phyloP scores from a whole-genome alignment of 1,140 invertebrate species.

The Calycopis cecrops region DNA sequence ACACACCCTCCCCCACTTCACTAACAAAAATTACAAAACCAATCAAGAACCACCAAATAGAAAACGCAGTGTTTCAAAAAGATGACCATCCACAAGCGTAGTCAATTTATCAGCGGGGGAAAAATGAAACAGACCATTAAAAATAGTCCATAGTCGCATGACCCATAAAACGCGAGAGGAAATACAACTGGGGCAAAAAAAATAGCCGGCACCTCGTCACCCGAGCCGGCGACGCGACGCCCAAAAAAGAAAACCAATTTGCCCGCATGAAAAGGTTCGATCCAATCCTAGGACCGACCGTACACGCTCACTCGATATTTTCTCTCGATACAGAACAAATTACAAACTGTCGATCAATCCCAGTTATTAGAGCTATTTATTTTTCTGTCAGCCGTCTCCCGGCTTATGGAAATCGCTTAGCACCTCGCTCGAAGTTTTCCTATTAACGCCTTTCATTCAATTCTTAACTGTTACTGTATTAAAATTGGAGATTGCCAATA shows the following conservation, averaged over 20 bases:
- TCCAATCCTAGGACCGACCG: constrained; percentile 61
- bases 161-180: constrained; percentile 72
- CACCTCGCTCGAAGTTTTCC: constrained; percentile 60
- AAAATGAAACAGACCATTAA: constrained; percentile 71
- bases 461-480: constrained; percentile 44
- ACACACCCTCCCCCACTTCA: no score
- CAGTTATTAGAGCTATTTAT: constrained; percentile 68
- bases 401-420: constrained; percentile 60
- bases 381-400: constrained; percentile 66
- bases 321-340: constrained; percentile 68
- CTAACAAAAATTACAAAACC: constrained; percentile 9
- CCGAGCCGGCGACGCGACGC: constrained; percentile 34
- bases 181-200: constrained; percentile 60
- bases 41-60: constrained; percentile 13
- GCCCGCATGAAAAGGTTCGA: constrained; percentile 68
- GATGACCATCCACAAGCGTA: constrained; percentile 62
- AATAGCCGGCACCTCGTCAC: constrained; percentile 58
- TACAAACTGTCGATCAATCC: constrained; percentile 62
- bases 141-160: constrained; percentile 72
- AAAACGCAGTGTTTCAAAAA: constrained; percentile 41
- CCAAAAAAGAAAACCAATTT: constrained; percentile 74
- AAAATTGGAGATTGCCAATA: constrained; percentile 54
- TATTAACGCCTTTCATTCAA: constrained; percentile 51
- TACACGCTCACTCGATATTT: constrained; percentile 73
- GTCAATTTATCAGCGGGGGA: constrained; percentile 69